These are phyloP conservation scores for Boloria euphrosyne DNA, from an alignment of 2,888 invertebrate species.

Conservation along the genomic window DNA sequence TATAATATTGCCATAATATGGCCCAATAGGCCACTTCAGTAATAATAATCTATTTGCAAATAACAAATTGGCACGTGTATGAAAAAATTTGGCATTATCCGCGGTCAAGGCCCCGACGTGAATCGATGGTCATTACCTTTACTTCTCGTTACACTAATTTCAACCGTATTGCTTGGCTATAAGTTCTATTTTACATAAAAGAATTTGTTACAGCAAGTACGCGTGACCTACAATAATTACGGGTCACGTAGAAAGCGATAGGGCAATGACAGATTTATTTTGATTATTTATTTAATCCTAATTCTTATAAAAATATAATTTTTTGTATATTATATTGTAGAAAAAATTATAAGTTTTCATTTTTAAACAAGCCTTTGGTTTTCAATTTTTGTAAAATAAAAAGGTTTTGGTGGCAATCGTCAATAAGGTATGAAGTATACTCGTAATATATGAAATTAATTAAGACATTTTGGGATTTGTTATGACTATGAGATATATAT, in stretches of 20 bases:
- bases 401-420: too few relatives aligned
- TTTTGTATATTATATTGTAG: neutral
- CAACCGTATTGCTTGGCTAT: neutral
- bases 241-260: slow-evolving; percentile 26
- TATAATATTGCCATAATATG: too few relatives aligned
- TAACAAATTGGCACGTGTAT: slow-evolving; percentile 10
- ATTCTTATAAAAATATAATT: slow-evolving; percentile 1
- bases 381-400: too few relatives aligned
- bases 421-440: too few relatives aligned
- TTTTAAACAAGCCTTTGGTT: too few relatives aligned
- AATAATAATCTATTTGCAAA: slow-evolving; percentile 17
- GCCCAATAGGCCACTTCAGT: neutral
- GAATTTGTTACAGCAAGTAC: neutral
- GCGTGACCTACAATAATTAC: slow-evolving; percentile 24
- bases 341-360: too few relatives aligned
- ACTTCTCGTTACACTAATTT: neutral
- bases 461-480: too few relatives aligned
- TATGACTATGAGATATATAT: too few relatives aligned
- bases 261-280: slow-evolving; percentile 22
- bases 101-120: slow-evolving; percentile 26
- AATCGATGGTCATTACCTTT: slow-evolving; percentile 12
- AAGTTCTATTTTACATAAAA: slow-evolving; percentile 3
- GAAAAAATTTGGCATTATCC: slow-evolving; percentile 21
- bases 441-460: too few relatives aligned
- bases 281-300: neutral